phyloP scores from a whole-genome alignment of 2,797 vertebrate species.

The Buceros bicornis region DNA sequence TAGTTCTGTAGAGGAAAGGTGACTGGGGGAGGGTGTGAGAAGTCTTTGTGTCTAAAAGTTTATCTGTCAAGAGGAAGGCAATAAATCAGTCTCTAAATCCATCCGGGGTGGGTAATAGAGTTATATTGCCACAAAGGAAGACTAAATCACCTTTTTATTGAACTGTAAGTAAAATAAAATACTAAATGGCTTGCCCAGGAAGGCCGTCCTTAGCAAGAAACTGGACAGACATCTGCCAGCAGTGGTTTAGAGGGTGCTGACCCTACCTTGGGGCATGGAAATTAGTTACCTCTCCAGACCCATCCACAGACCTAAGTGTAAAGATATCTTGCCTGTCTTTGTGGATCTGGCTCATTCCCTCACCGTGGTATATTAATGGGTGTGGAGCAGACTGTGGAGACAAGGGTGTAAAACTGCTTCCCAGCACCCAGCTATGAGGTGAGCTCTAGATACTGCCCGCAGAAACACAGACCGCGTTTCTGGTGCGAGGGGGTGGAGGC shows the following conservation, averaged over 20 bases:
- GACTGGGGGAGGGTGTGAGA: not conserved
- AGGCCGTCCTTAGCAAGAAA: not conserved
- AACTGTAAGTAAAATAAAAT: not conserved
- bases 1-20: not conserved
- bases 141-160: not conserved
- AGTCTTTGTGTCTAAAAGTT: not conserved
- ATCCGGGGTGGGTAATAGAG: not conserved
- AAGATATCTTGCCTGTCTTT: not conserved
- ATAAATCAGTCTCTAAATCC: not conserved
- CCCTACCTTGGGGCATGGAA: not conserved
- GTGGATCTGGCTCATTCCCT: not conserved
- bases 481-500: not conserved
- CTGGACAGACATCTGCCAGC: not conserved
- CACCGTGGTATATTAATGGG: accelerated
- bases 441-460: not conserved
- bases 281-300: not conserved
- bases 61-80: not conserved
- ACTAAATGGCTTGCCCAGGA: not conserved
- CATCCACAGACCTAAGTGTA: not conserved
- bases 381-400: not conserved
- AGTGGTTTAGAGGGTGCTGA: not conserved
- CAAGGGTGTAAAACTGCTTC: not conserved
- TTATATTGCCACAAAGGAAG: not conserved
- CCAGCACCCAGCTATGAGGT: not conserved
- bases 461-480: not conserved